phyloP scores from a whole-genome alignment of 2,888 invertebrate species.

The Drosophila gaucha region DNA sequence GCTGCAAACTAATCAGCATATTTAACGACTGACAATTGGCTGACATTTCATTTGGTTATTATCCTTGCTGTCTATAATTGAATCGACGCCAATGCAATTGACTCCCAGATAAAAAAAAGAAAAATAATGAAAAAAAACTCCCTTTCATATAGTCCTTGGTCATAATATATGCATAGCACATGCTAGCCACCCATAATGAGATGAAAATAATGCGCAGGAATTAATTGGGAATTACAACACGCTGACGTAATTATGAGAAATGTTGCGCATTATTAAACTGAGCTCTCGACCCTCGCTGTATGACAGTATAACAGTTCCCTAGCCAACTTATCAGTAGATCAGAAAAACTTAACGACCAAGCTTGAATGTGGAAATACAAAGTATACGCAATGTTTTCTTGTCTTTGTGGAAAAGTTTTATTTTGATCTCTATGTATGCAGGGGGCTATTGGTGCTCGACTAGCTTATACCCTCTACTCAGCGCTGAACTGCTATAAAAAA shows the following conservation, averaged over 20 bases:
- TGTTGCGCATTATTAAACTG: not conserved
- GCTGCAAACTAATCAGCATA: conserved; percentile 39
- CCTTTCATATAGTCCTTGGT: not conserved
- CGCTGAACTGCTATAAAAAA: too few species aligned
- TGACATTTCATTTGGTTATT: conserved; percentile 51
- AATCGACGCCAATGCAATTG: conserved; percentile 57
- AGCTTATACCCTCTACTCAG: too few species aligned
- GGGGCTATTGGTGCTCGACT: too few species aligned
- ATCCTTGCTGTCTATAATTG: conserved; percentile 63
- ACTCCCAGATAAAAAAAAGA: conserved; percentile 8
- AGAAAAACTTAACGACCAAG: too few species aligned
- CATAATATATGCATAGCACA: conserved; percentile 12
- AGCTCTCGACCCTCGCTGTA: not conserved
- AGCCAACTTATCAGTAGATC: too few species aligned
- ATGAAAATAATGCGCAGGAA: conserved; percentile 10
- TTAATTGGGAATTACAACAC: conserved; percentile 19
- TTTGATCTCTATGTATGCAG: too few species aligned
- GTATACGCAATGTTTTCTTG: too few species aligned
- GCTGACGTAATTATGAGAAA: too few species aligned
- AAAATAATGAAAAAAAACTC: not conserved
- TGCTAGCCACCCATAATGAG: conserved; percentile 1
- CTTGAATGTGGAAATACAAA: too few species aligned
- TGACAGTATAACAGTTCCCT: too few species aligned
- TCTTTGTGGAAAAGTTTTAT: too few species aligned
- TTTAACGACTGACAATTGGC: conserved; percentile 37